Conservation (phyloP, 2,888 invertebrate species). For the Cloeon dipterum region DNA sequence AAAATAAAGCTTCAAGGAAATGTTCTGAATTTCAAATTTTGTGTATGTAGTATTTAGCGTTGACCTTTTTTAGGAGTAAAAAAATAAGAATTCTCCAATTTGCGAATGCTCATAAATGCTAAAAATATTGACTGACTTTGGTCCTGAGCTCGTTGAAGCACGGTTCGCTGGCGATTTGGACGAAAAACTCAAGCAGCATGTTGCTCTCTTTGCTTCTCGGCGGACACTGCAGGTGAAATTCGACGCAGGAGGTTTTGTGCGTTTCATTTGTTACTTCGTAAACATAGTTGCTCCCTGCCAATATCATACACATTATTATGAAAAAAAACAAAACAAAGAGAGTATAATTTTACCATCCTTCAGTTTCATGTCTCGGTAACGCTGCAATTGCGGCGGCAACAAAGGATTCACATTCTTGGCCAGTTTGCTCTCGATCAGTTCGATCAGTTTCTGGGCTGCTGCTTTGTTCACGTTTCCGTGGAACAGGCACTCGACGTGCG, state of each 20-base stretch:
- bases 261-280: constrained; percentile 55
- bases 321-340: background rate
- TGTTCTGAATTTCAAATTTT: no score
- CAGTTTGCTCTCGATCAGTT: constrained; percentile 40
- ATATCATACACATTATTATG: no score
- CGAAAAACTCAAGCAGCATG: constrained; percentile 61
- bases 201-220: constrained; percentile 47
- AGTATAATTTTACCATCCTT: constrained; percentile 37
- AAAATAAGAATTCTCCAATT: no score
- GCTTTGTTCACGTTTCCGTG: constrained; percentile 67
- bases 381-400: constrained; percentile 58
- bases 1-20: no score
- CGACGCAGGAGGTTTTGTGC: constrained; percentile 75
- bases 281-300: constrained; percentile 41
- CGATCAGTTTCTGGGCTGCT: constrained; percentile 41
- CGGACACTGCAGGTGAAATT: constrained; percentile 72
- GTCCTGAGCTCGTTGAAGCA: constrained; percentile 80
- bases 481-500: constrained; percentile 74
- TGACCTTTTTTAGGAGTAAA: no score
- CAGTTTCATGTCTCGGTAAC: constrained; percentile 65
- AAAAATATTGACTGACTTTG: no score
- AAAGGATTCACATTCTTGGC: constrained; percentile 23
- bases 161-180: constrained; percentile 75
- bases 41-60: no score
- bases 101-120: no score